Base-by-base conservation (phyloP, 2,888 invertebrate genomes). In the Hofmannophila pseudospretella region DNA sequence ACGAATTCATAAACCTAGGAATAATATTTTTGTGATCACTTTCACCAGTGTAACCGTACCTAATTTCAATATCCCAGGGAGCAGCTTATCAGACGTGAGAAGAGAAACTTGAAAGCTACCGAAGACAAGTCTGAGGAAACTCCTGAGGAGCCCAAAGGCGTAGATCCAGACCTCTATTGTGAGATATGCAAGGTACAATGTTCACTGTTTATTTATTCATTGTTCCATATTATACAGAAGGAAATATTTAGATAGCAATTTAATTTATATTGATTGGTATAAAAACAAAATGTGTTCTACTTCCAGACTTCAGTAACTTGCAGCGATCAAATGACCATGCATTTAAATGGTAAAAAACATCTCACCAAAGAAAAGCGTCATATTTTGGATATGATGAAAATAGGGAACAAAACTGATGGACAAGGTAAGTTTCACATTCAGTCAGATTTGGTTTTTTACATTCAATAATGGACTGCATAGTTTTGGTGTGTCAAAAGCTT, bases 271-370 rank as follows among this genome's bases (percentile, higher is more conserved):
- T n/a, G 4, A 7, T 20, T 20, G 20, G n/a, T n/a, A n/a, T n/a
- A n/a, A n/a, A n/a, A 20, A 20, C 7, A 20, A 25, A n/a, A n/a
- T n/a, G n/a, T 10, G 1, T 20, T 19, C 2, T 10, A 10, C 32
- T 68, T 67, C 11, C 57, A 88, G 71, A 76, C 89, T 0, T 62
- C 73, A 0, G 88, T 90, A 19, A 90, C 90, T 0, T 89, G 89
- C 50, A 67, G 88, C 19, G 89, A 90, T 40, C 90, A 91, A 62
- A 77, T 92, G 67, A 88, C 89, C 1, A 82, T 80, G 60, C 91
- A 92, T 62, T 63, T 89, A 46, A 88, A 88, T 38, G 91, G 89
- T 19, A 88, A 88, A 42, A 88, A 77, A 38, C 92, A 92, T 67
- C 75, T 87, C 32, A 62, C 79, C 22, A 89, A 88, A 53, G 80